A percentile compares a stretch with the other conserved stretches of the same genome.
These are phyloP conservation scores for Mesorhabditis sp. DNA, from an alignment of 2,888 invertebrate species.

Conservation along the genomic window DNA sequence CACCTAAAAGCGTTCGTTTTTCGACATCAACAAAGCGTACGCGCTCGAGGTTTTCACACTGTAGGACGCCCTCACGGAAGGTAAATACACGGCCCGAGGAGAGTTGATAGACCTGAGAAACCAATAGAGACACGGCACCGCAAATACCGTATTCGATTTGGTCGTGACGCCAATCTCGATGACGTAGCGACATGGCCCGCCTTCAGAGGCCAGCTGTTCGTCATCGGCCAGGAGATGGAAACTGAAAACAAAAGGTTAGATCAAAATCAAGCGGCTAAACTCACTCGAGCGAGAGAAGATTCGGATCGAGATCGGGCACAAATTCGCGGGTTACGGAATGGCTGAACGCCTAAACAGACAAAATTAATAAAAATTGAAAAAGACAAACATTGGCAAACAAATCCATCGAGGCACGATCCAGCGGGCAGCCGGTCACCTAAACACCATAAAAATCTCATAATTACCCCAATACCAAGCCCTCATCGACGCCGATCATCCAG, in stretches of 20 bases:
- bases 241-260: not conserved
- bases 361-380: not conserved
- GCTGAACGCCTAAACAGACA: not conserved
- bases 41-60: not conserved
- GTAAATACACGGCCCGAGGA: not conserved
- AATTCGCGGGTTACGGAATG: constrained; percentile 4
- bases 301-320: constrained; percentile 3
- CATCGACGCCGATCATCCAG: not conserved
- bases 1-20: too few species aligned
- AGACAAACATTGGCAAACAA: not conserved
- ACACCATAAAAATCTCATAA: not conserved
- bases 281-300: not conserved
- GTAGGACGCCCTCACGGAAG: not conserved
- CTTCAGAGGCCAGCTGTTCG: not conserved
- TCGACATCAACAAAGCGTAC: not conserved
- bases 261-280: not conserved
- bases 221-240: not conserved
- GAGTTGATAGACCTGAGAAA: constrained; percentile 1
- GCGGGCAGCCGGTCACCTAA: not conserved
- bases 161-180: not conserved
- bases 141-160: not conserved
- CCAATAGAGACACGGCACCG: not conserved
- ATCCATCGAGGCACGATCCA: not conserved
- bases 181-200: not conserved
- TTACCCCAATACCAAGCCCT: not conserved